A percentile compares a stretch with the other conserved stretches of the same genome.
Evolutionary conservation across 2,797 vertebrate genomes (phyloP).

Genomic region (Vespertilio murinus): DNA sequence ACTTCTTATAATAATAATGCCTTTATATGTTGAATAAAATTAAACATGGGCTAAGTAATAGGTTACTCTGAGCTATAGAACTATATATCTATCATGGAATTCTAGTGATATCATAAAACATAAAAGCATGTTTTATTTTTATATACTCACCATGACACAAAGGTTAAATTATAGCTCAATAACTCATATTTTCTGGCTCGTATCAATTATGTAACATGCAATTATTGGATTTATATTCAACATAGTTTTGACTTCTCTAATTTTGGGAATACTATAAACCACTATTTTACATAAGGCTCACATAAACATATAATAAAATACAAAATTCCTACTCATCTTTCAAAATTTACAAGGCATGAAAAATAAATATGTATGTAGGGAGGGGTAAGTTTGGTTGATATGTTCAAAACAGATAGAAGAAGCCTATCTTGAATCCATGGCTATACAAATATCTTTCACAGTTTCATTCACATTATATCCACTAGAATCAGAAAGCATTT

Average conservation of each 20-base stretch:
- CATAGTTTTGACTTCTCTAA: neutral
- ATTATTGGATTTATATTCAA: constrained; percentile 46
- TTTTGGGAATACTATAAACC: constrained; percentile 15
- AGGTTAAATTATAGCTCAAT: constrained; percentile 49
- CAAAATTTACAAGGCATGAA: neutral
- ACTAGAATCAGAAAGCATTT: neutral
- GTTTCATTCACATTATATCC: neutral
- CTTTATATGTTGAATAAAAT: constrained; percentile 51
- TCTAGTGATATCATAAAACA: constrained; percentile 44
- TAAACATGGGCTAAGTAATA: constrained; percentile 46
- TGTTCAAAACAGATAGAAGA: neutral
- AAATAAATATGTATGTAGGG: neutral
- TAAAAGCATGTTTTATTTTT: constrained; percentile 53
- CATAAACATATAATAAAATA: neutral
- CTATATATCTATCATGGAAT: constrained; percentile 47
- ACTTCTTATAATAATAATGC: constrained; percentile 11
- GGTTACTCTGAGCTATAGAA: constrained; percentile 30
- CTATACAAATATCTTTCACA: neutral
- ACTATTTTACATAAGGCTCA: neutral
- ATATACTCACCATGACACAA: constrained; percentile 31
- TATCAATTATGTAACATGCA: neutral
- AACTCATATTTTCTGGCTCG: constrained; percentile 14
- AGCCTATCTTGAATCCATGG: neutral
- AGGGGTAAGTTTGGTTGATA: neutral
- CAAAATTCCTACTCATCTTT: neutral